Evolutionary conservation across 2,797 vertebrate species (phyloP), one percentile per base, ranked within the genome.

Genomic region (Champsocephalus gunnari): DNA sequence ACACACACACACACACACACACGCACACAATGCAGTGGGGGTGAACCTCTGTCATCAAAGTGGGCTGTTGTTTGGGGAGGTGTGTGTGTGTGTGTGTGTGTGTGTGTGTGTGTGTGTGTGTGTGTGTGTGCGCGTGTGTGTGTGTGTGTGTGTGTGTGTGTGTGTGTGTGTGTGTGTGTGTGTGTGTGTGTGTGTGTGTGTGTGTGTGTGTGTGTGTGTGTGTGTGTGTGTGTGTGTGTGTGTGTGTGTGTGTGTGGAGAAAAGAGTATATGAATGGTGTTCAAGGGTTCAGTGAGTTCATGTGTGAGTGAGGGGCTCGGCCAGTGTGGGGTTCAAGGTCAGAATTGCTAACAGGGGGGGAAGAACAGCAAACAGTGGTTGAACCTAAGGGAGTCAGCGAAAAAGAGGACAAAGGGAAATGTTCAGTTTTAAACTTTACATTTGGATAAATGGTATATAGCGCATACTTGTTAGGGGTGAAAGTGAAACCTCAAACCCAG

Each of bases 251-350:
- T 24, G 32, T 21, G 21, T 21, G 21, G 2, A 77, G 75, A 62
- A 75, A 71, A 75, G 74, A 70, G 77, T 77, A 73, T 69, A 44
- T 87, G 88, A 90, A 87, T 87, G 86, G 80, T 3, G 32, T 66
- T 67, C 71, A 77, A 44, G 70, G 71, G 87, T 91, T 94, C 88
- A 88, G 69, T 34, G 84, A 84, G 89, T 90, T 92, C 80, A 86
- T 84, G 81, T 77, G 82, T 62, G 72, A 81, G 73, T 44, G 73
- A 79, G 84, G 75, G 76, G 48, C 62, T 75, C 41, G 21, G 75
- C 79, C 90, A 87, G 66, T 71, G 71, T 72, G 62, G 80, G 89
- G 92, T 90, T 94, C 91, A 92, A 93, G 93, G 93, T 93, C 87
- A 89, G 63, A 71, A 60, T 73, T 75, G 58, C 73, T 66, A 63